Evolutionary conservation across 2,113 vertebrate genomes (phyloP), one percentile per base, ranked within the genome.

Genomic region (Bos indicus): DNA sequence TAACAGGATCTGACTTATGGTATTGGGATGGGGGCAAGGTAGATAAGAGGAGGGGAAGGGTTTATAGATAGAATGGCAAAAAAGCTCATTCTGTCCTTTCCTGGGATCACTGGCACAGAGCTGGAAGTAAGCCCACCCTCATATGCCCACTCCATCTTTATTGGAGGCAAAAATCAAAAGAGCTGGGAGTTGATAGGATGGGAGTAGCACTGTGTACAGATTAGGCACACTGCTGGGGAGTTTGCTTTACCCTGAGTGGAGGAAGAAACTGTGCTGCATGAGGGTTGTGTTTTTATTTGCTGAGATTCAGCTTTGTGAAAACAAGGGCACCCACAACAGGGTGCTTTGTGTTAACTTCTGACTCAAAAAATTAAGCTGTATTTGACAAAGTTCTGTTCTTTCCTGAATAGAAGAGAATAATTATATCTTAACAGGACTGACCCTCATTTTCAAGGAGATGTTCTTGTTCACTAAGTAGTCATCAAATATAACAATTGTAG

Each of bases 401-500:
- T 59, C 36, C 59, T 54, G 36, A 93, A 26, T 7, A 64, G n/a
- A 94, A 62, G 84, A 94, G 36, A 56, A 91, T 71, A 95, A 87
- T 92, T 94, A 56, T 48, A 36, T 84, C 85, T 60, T 91, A 87
- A n/a, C 15, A 13, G 74, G 33, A 74, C 59, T 77, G 77, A 90
- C 88, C 46, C 89, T 97, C n/a, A 67, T 92, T 93, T 97, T 78
- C 40, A 82, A 26, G 57, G 88, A 95, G 60, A 36, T 84, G 43
- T 82, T 95, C 64, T 92, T 94, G 57, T 92, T 97, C 74, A 56
- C 81, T 84, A 96, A 95, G 46, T 23, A 87, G 64, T 94, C 56
- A 87, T 64, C 64, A 85, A 94, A 88, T 74, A 23, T 33, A 90
- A 81, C 36, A 95, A 84, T 56, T 86, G 40, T 11, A 77, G 60